phyloP scores from a whole-genome alignment of 1,140 invertebrate genomes.

The Panulirus ornatus region DNA sequence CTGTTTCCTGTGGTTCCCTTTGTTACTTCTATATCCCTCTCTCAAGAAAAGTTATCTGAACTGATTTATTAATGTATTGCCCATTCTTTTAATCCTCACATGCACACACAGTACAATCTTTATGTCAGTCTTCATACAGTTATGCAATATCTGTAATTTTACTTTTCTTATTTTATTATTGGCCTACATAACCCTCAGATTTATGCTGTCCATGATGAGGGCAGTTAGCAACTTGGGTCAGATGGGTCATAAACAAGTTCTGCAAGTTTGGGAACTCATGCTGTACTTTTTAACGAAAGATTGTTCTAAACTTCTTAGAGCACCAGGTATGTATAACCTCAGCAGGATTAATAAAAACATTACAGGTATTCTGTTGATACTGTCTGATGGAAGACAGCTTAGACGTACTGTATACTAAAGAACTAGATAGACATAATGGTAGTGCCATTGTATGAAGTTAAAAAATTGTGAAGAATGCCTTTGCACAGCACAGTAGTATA shows the following conservation, averaged over 20 bases:
- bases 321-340: not conserved
- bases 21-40: too few relatives aligned
- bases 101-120: not conserved
- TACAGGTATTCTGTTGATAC: too few relatives aligned
- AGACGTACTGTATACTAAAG: too few relatives aligned
- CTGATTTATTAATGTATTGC: not conserved
- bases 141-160: not conserved
- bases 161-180: not conserved
- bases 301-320: not conserved
- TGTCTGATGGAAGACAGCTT: too few relatives aligned
- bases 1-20: too few relatives aligned
- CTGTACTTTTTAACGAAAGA: conserved; percentile 12
- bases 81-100: not conserved
- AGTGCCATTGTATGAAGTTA: too few relatives aligned
- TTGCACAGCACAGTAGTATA: not conserved
- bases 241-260: conserved; percentile 29
- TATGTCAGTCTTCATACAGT: not conserved
- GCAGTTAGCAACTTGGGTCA: conserved; percentile 20
- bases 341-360: not conserved
- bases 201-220: conserved; percentile 30
- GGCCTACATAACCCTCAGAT: conserved; percentile 29
- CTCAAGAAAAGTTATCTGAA: too few relatives aligned
- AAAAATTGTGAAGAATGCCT: not conserved
- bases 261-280: conserved; percentile 34
- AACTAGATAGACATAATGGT: too few relatives aligned